Conservation (phyloP, 2,888 invertebrate species). For the Ypsolopha sequella region DNA sequence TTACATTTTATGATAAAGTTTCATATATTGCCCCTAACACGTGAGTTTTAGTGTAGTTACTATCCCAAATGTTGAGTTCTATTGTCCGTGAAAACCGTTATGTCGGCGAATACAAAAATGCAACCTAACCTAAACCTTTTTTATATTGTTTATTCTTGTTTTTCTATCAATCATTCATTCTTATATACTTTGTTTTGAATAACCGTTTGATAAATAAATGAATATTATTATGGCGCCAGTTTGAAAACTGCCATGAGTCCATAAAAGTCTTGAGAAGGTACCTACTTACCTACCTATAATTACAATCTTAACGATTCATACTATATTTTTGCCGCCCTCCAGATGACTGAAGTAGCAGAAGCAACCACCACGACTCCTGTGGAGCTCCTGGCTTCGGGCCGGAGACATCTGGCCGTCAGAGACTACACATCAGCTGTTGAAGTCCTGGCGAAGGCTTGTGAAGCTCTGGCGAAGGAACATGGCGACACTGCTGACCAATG, state of each 20-base stretch:
- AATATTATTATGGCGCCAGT: neutral
- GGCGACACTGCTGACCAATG: slow-evolving; percentile 89
- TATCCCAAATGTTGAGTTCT: neutral
- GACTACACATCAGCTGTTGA: slow-evolving; percentile 82
- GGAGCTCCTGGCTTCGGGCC: slow-evolving; percentile 79
- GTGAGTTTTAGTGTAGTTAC: neutral
- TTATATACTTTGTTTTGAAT: neutral
- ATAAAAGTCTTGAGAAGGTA: neutral
- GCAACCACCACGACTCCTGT: slow-evolving; percentile 52
- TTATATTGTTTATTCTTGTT: neutral
- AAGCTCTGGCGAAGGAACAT: slow-evolving; percentile 77
- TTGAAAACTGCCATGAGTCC: neutral
- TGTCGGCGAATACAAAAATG: neutral
- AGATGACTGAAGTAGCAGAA: slow-evolving; percentile 73
- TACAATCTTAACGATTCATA: neutral
- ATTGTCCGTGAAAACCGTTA: slow-evolving; percentile 1
- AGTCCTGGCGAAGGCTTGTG: slow-evolving; percentile 79
- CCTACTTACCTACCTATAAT: neutral
- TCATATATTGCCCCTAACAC: neutral
- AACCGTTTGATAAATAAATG: neutral
- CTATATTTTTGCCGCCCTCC: neutral
- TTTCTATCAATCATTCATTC: neutral
- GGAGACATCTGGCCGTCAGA: slow-evolving; percentile 81
- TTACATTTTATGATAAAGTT: neutral
- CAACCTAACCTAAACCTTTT: neutral